Evolutionary conservation across 2,113 vertebrate species (phyloP), one percentile per base, ranked within the genome.

Genomic region (Mystacornis crossleyi): DNA sequence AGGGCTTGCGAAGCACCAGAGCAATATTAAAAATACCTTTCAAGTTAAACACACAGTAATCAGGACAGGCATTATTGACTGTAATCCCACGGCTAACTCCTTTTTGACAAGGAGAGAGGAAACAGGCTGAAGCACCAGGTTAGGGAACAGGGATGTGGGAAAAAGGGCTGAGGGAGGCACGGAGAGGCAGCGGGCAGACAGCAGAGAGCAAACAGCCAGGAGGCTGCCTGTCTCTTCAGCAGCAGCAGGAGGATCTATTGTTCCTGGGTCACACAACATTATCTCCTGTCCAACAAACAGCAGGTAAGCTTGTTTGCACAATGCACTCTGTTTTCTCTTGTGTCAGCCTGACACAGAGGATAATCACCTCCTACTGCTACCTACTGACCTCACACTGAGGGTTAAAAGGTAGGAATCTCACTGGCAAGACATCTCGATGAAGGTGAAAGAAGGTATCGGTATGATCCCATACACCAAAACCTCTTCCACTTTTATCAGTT

Each of bases 251-350:
- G 81, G 58, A 95, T n/a, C 72, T 70, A 64, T 95, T 96, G 91
- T 95, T 80, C 72, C 89, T 64, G 69, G 90, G 91, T 97, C 96
- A 96, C 51, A 89, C 73, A 89, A 78, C 72, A 89, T 88, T 93
- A 86, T 92, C 84, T 96, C 83, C 83, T 79, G 72, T 92, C 93
- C 94, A 92, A 71, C 91, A 95, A 96, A 92, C 91, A 97, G 96
- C 94, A 96, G 94, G 91, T 92, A 94, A 67, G 80, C 95, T 94
- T 95, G 95, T 97, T 92, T 89, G 86, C 94, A 94, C 91, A 92
- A 92, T 31, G 47, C 83, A 64, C 75, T 2, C 28, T 74, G 89
- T 93, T 81, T 95, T 77, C 96, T 86, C 95, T 81, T 58, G 89
- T 94, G 89, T 95, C 86, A 95, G 75, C 34, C 55, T 86, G 80